phyloP scores from a whole-genome alignment of 2,797 vertebrate genomes.

The Aulostomus chinensis region DNA sequence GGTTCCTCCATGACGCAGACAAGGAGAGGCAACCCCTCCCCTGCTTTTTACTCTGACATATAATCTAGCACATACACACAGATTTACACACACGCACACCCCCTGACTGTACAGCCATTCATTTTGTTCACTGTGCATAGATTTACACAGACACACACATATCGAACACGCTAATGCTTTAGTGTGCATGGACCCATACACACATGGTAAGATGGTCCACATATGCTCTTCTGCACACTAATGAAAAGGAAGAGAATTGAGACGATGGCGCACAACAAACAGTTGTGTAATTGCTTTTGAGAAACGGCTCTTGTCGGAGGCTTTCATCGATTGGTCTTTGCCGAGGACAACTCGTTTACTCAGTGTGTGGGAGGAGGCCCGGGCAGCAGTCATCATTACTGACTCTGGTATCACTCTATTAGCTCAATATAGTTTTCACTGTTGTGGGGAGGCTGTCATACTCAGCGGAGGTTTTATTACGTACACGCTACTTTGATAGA shows the following conservation, averaged over 20 bases:
- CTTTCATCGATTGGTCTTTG: conserved; percentile 65
- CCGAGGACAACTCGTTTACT: conserved; percentile 57
- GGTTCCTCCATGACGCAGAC: conserved; percentile 77
- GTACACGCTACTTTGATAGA: too few relatives aligned
- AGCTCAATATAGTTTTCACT: conserved; percentile 44
- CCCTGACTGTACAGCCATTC: conserved; percentile 26
- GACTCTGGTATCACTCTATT: conserved; percentile 59
- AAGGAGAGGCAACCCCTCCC: conserved; percentile 50
- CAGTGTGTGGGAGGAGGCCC: conserved; percentile 59
- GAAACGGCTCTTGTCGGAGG: conserved; percentile 58
- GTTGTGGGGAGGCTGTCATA: conserved; percentile 6
- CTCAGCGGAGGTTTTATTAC: conserved; percentile 5
- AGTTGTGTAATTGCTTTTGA: conserved; percentile 75
- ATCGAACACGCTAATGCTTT: conserved; percentile 3
- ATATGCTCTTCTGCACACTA: conserved; percentile 35
- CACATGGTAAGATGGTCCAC: too few relatives aligned
- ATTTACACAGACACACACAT: conserved; percentile 4
- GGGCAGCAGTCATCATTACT: conserved; percentile 47
- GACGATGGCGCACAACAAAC: conserved; percentile 61
- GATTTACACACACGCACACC: conserved; percentile 14
- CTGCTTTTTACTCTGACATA: conserved; percentile 51
- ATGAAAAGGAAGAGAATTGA: conserved; percentile 69
- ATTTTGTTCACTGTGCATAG: conserved; percentile 28
- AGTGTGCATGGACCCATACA: conserved; percentile 3
- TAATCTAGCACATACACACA: conserved; percentile 31